Conservation (phyloP, 2,888 invertebrate species). For the Phaedon cochleariae region DNA sequence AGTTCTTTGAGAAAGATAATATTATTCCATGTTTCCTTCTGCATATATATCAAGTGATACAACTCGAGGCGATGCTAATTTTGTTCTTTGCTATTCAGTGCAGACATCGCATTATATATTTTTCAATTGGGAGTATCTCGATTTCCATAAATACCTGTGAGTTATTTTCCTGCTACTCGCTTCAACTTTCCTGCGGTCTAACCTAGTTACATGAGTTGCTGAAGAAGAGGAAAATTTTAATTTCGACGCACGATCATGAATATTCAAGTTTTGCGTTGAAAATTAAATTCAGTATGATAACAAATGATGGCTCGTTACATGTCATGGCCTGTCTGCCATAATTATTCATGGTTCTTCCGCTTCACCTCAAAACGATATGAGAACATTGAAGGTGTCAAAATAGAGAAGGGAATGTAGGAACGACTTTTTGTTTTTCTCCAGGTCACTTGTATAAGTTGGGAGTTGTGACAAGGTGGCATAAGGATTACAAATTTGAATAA, state of each 20-base stretch:
- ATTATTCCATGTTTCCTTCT: not conserved
- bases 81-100: not conserved
- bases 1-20: not conserved
- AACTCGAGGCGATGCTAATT: not conserved
- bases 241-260: not conserved
- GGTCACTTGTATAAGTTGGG: too few species aligned
- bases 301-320: too few species aligned
- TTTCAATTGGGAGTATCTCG: not conserved
- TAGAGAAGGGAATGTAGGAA: too few species aligned
- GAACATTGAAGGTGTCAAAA: too few species aligned
- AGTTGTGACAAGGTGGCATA: too few species aligned
- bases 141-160: not conserved
- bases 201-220: not conserved
- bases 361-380: too few species aligned
- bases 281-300: too few species aligned
- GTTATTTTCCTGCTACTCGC: not conserved
- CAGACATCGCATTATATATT: not conserved
- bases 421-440: too few species aligned
- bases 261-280: too few species aligned
- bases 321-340: too few species aligned
- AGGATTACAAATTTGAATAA: too few species aligned
- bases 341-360: too few species aligned
- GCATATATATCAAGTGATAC: not conserved
- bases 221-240: not conserved
- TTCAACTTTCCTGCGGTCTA: not conserved